phyloP scores from a whole-genome alignment of 2,113 vertebrate genomes.

The Saguinus midas region DNA sequence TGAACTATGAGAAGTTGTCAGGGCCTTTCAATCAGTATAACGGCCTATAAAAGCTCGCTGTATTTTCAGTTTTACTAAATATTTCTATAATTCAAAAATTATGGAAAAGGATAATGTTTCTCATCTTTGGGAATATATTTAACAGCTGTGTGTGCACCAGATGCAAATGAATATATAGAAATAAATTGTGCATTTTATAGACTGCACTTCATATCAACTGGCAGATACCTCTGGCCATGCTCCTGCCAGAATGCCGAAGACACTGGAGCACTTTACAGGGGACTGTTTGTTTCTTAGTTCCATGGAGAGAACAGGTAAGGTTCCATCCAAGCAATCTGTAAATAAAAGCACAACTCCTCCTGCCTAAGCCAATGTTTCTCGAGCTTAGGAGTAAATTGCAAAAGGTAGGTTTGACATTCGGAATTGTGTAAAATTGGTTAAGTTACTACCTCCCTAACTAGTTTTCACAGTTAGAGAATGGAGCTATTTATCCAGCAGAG shows the following conservation, averaged over 20 bases:
- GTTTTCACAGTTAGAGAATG: not conserved
- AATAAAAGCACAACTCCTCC: not conserved
- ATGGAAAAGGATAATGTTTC: slow-evolving; percentile 77
- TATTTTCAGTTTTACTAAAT: slow-evolving; percentile 81
- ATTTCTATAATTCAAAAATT: slow-evolving; percentile 81
- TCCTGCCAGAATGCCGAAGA: not conserved
- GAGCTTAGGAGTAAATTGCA: not conserved
- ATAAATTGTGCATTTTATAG: slow-evolving; percentile 76
- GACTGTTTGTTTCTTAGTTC: not conserved
- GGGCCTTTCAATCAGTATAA: slow-evolving; percentile 76
- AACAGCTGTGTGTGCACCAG: slow-evolving; percentile 73
- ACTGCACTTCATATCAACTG: slow-evolving; percentile 56
- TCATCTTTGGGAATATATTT: slow-evolving; percentile 78
- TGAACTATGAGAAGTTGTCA: slow-evolving; percentile 74
- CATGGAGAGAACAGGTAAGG: not conserved
- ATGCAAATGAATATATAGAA: slow-evolving; percentile 77
- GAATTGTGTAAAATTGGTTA: not conserved
- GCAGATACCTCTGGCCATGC: not conserved
- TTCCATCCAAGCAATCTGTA: not conserved
- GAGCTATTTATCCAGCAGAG: not conserved
- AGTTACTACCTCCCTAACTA: not conserved
- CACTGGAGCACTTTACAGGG: not conserved
- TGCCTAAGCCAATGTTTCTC: not conserved
- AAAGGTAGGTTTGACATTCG: not conserved
- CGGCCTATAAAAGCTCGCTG: slow-evolving; percentile 74